A percentile compares a stretch with the other conserved stretches of the same genome.
These are phyloP conservation scores for Alloplasta piceator DNA, from an alignment of 2,888 invertebrate genomes.

Conservation along the genomic window DNA sequence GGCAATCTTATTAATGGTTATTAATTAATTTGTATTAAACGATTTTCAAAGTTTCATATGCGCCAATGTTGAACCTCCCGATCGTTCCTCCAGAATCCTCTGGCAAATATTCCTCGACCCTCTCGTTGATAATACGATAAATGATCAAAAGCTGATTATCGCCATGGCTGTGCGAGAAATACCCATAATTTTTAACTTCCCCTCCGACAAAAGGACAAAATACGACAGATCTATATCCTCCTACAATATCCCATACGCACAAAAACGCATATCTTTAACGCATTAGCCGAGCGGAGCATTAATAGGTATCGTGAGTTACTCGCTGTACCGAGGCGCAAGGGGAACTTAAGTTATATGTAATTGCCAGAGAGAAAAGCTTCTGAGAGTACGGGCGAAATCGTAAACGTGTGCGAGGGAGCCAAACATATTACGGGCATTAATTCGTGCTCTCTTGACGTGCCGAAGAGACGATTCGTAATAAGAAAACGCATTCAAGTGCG, in stretches of 20 bases:
- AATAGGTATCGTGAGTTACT: slow-evolving; percentile 43
- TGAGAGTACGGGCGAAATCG: slow-evolving; percentile 73
- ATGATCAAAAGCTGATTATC: slow-evolving; percentile 81
- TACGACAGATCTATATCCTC: slow-evolving; percentile 8
- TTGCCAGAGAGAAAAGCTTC: slow-evolving; percentile 31
- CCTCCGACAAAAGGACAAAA: slow-evolving; percentile 40
- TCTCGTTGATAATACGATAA: slow-evolving; percentile 69
- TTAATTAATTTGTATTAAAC: too few relatives aligned
- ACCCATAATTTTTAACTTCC: slow-evolving; percentile 19
- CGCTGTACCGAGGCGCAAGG: slow-evolving; percentile 46
- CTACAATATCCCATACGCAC: background rate
- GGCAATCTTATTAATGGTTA: too few relatives aligned
- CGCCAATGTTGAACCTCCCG: too few relatives aligned
- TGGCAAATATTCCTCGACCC: background rate
- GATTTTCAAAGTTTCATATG: too few relatives aligned
- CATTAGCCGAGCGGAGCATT: slow-evolving; percentile 36
- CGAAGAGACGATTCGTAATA: slow-evolving; percentile 79
- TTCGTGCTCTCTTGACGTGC: slow-evolving; percentile 77
- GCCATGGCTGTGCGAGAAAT: slow-evolving; percentile 64
- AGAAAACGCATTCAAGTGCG: slow-evolving; percentile 69
- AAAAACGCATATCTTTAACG: slow-evolving; percentile 43
- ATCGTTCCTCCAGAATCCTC: too few relatives aligned
- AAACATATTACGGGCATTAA: slow-evolving; percentile 82
- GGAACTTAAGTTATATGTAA: slow-evolving; percentile 77
- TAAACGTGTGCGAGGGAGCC: slow-evolving; percentile 78